Evolutionary conservation across 2,888 invertebrate genomes (phyloP).

Genomic region (Ypsolopha sequella): DNA sequence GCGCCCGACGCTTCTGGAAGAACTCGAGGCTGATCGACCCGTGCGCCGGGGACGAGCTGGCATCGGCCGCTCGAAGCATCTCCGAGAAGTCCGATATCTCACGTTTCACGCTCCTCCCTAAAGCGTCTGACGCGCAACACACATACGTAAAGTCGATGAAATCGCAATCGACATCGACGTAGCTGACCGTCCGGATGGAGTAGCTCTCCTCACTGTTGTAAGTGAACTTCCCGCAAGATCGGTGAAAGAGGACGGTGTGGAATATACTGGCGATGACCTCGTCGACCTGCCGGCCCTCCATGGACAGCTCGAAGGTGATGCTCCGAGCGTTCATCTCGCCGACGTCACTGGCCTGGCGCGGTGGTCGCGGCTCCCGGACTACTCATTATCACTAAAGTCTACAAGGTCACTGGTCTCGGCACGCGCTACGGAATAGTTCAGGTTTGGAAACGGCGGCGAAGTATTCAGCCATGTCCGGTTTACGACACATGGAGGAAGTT

Average conservation of each 20-base stretch:
- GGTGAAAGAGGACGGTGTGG: conserved; percentile 92
- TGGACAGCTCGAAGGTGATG: conserved; percentile 83
- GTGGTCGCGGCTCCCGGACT: neutral
- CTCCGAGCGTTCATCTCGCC: conserved; percentile 83
- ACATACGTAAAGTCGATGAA: conserved; percentile 98
- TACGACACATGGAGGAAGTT: neutral
- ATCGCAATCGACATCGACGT: conserved; percentile 97
- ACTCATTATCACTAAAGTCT: no score
- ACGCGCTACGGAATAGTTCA: conserved; percentile 42
- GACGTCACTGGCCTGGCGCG: conserved; percentile 34
- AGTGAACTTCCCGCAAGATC: conserved; percentile 92
- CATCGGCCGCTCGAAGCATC: conserved; percentile 79
- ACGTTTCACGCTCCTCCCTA: conserved; percentile 79
- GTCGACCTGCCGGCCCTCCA: conserved; percentile 93
- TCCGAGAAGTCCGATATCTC: conserved; percentile 86
- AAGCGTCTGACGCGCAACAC: conserved; percentile 87
- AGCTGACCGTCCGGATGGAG: conserved; percentile 95
- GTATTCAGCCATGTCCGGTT: neutral
- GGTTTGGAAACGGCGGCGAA: conserved; percentile 8
- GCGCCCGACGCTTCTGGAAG: conserved; percentile 90
- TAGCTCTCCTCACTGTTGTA: conserved; percentile 96
- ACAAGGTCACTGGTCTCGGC: conserved; percentile 10
- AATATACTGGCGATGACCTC: conserved; percentile 93
- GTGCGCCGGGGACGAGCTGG: conserved; percentile 68
- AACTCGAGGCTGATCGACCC: conserved; percentile 96